Evolutionary conservation across 2,797 vertebrate species (phyloP).

Genomic region (Natrix natrix): DNA sequence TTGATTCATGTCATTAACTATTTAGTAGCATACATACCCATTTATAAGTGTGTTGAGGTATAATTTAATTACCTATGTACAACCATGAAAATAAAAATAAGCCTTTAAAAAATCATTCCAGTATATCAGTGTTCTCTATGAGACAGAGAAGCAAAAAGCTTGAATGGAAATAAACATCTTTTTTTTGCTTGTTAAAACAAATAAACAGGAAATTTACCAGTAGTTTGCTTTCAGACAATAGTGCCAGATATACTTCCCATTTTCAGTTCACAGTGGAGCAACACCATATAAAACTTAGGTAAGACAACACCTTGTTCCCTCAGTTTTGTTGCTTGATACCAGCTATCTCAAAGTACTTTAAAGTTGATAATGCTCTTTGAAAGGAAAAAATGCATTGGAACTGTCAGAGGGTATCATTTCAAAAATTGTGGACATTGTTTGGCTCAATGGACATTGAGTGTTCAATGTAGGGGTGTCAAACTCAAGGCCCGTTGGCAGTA

Average conservation of each 20-base stretch:
- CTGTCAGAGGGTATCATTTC: neutral
- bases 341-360: neutral
- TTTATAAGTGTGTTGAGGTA: slow-evolving; percentile 76
- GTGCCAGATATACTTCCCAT: neutral
- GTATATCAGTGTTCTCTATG: neutral
- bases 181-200: neutral
- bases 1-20: slow-evolving; percentile 71
- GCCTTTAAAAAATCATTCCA: slow-evolving; percentile 74
- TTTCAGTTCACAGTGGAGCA: neutral
- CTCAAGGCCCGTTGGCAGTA: too few relatives aligned
- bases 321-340: neutral
- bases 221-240: neutral
- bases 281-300: neutral
- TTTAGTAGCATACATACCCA: slow-evolving; percentile 76
- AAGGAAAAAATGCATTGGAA: neutral
- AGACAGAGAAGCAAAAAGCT: neutral
- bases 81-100: slow-evolving; percentile 82
- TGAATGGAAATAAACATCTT: neutral
- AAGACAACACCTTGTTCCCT: neutral
- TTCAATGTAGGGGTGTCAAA: neutral
- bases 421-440: neutral
- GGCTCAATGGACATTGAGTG: neutral
- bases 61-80: slow-evolving; percentile 79
- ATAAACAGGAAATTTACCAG: neutral
- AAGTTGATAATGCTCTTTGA: neutral